Evolutionary conservation across 2,113 vertebrate genomes (phyloP).

Genomic region (Thalassoma bifasciatum): DNA sequence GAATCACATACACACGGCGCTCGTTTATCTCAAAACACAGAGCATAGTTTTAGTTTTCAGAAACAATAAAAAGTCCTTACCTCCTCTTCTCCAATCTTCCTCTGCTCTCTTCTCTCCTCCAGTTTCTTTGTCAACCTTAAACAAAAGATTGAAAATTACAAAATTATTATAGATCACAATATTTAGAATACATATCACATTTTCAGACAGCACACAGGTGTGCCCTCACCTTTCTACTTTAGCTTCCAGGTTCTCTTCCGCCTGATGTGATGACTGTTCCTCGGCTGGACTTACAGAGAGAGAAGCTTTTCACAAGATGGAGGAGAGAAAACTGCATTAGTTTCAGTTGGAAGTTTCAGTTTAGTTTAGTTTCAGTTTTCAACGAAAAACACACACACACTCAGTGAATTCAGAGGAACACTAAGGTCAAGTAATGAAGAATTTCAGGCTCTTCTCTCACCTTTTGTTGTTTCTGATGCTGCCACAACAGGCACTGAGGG

Average conservation of each 20-base stretch:
- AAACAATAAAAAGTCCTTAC: slow-evolving; percentile 72
- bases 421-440: not conserved
- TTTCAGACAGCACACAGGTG: not conserved
- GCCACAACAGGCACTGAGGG: not conserved
- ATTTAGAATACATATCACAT: not conserved
- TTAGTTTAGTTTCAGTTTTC: too few species aligned
- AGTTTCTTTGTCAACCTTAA: slow-evolving; percentile 91
- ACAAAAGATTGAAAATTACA: not conserved
- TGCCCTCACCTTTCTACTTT: slow-evolving; percentile 89
- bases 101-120: slow-evolving; percentile 91
- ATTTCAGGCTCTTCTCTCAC: slow-evolving; percentile 38
- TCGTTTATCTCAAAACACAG: too few species aligned
- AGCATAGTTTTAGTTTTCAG: too few species aligned
- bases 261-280: slow-evolving; percentile 67
- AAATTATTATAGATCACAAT: not conserved
- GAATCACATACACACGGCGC: slow-evolving; percentile 39
- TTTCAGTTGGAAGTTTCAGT: too few species aligned
- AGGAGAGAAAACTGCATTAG: too few species aligned
- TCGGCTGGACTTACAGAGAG: slow-evolving; percentile 71
- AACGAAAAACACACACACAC: too few species aligned
- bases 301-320: slow-evolving; percentile 6
- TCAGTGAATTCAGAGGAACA: not conserved
- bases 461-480: slow-evolving; percentile 43
- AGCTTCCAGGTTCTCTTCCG: slow-evolving; percentile 81
- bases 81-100: slow-evolving; percentile 91